Evolutionary conservation across 37 sponge, comb jelly and placozoan genomes (phyloP).

Genomic region (Axinella damicornis): DNA sequence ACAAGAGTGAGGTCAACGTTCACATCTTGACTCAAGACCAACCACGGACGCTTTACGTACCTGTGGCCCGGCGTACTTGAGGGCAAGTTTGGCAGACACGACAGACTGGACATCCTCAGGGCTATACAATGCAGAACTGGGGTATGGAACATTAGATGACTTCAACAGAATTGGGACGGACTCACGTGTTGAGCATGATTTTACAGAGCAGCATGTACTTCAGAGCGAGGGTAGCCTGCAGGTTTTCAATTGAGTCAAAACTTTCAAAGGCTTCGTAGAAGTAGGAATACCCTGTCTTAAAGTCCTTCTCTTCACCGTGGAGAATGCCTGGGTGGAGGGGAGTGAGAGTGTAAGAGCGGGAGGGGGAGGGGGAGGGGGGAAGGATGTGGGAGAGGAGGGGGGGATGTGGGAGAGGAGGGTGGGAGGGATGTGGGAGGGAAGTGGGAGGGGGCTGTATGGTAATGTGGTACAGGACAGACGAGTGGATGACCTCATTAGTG

Average conservation of each 20-base stretch:
- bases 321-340: slow-evolving; percentile 72
- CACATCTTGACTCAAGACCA: too few relatives aligned
- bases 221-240: slow-evolving; percentile 78
- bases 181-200: slow-evolving; percentile 92
- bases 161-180: not conserved
- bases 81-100: slow-evolving; percentile 91
- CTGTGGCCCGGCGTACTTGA: slow-evolving; percentile 77
- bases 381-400: too few relatives aligned
- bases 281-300: slow-evolving; percentile 97
- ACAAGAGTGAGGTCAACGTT: too few relatives aligned
- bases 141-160: not conserved
- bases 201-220: slow-evolving; percentile 99
- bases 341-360: not conserved
- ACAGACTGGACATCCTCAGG: slow-evolving; percentile 95
- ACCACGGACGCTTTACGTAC: slow-evolving; percentile 2
- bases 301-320: slow-evolving; percentile 97
- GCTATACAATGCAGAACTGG: slow-evolving; percentile 6
- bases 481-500: too few relatives aligned
- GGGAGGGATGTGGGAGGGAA: not conserved
- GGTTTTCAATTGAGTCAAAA: slow-evolving; percentile 89
- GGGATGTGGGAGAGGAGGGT: not conserved
- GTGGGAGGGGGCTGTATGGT: not conserved
- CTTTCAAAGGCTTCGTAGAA: slow-evolving; percentile 99
- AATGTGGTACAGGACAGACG: too few relatives aligned
- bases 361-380: too few relatives aligned